phyloP scores from a whole-genome alignment of 2,113 vertebrate species.

The Toxostoma redivivum region DNA sequence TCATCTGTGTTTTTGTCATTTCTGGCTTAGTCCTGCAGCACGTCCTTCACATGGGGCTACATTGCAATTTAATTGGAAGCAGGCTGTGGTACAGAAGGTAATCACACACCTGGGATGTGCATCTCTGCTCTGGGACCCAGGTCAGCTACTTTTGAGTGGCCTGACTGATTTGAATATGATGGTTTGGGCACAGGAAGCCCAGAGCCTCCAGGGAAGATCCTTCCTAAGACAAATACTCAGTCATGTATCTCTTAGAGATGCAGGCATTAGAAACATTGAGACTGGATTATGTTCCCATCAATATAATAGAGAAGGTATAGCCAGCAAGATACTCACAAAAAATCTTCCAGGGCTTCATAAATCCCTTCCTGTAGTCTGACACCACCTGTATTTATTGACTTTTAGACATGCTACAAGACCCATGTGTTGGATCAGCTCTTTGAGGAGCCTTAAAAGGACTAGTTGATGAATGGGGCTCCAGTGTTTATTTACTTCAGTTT shows the following conservation, averaged over 20 bases:
- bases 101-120: neutral
- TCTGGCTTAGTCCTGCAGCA: neutral
- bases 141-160: neutral
- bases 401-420: neutral
- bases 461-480: slow-evolving; percentile 1
- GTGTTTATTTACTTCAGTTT: slow-evolving; percentile 51
- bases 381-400: slow-evolving; percentile 33
- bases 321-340: slow-evolving; percentile 11
- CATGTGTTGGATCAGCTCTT: neutral
- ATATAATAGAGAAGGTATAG: neutral
- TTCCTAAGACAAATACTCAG: neutral
- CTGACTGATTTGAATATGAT: neutral
- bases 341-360: slow-evolving; percentile 19
- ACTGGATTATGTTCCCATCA: neutral
- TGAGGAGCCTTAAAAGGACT: neutral
- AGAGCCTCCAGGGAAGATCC: neutral
- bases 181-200: neutral
- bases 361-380: slow-evolving; percentile 20
- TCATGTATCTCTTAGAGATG: neutral
- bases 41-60: neutral
- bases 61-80: slow-evolving; percentile 34
- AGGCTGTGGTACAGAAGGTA: neutral
- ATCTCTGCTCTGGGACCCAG: neutral
- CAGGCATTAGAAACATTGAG: neutral
- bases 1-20: slow-evolving; percentile 11